Evolutionary conservation across 1,140 invertebrate genomes (phyloP).

Genomic region (Trypoxylus dichotomus): DNA sequence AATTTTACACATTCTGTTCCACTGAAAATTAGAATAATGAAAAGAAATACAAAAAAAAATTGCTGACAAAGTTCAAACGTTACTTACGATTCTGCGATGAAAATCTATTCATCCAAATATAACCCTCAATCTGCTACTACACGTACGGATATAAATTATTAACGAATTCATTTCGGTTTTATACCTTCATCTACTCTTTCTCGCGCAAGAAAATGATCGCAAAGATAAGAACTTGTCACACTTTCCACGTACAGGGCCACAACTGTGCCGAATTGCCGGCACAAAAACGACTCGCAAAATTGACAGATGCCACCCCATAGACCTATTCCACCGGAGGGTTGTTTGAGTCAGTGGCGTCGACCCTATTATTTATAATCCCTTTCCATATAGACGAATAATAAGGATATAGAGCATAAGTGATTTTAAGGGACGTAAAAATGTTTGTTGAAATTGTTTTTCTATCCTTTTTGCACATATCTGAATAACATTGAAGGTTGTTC

Average conservation of each 20-base stretch:
- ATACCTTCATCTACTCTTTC: not conserved
- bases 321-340: slow-evolving; percentile 13
- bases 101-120: not conserved
- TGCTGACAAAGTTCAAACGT: not conserved
- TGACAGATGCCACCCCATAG: slow-evolving; percentile 53
- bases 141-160: slow-evolving; percentile 2
- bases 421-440: not conserved
- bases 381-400: not conserved
- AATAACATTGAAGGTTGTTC: not conserved
- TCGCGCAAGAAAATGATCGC: not conserved
- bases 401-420: not conserved
- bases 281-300: slow-evolving; percentile 46
- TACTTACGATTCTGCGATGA: not conserved
- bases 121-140: not conserved
- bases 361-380: slow-evolving; percentile 12
- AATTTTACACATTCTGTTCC: not conserved
- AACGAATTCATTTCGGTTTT: not conserved
- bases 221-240: slow-evolving; percentile 6
- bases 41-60: not conserved
- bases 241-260: not conserved
- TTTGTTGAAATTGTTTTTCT: not conserved
- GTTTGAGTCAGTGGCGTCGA: slow-evolving; percentile 17
- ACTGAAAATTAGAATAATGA: not conserved
- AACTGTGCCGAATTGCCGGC: not conserved
- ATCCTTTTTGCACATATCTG: not conserved